phyloP scores from a whole-genome alignment of 2,888 invertebrate genomes.

The Lasioglossum marginatum region DNA sequence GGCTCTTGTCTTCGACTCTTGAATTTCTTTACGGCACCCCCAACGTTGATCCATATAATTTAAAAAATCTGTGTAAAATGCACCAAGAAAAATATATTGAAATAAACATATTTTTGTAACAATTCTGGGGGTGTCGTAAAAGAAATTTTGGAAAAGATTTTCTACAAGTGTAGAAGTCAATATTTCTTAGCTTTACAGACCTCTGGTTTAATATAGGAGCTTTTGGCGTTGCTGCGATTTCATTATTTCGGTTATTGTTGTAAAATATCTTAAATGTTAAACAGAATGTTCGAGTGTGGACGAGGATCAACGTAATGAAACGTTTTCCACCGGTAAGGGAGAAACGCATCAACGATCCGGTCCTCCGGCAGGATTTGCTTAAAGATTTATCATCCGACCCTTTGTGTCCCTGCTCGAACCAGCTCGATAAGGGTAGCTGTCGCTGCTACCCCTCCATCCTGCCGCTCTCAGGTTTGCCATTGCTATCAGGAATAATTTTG shows the following conservation, averaged over 20 bases:
- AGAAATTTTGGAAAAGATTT: no score
- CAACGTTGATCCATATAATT: no score
- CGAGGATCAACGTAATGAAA: not conserved
- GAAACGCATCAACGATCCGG: not conserved
- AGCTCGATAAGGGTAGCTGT: constrained; percentile 34
- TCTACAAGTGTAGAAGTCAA: not conserved
- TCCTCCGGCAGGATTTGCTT: constrained; percentile 48
- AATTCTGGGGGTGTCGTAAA: no score
- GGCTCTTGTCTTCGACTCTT: no score
- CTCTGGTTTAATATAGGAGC: not conserved
- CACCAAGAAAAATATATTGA: no score
- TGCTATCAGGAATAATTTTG: constrained; percentile 50
- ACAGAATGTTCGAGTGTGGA: not conserved
- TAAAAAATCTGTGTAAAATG: no score
- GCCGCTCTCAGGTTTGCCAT: constrained; percentile 26
- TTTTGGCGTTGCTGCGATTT: no score
- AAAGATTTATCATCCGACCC: constrained; percentile 64
- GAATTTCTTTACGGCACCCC: no score
- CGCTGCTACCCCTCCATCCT: constrained; percentile 26
- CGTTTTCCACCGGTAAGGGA: not conserved
- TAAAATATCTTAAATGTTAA: not conserved
- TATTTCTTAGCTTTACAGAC: not conserved
- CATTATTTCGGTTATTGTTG: no score
- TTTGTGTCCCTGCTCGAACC: constrained; percentile 25
- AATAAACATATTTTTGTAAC: no score